A percentile compares a stretch with the other conserved stretches of the same genome.
Conservation (phyloP, 1,140 invertebrate genomes). For the Oedothorax gibbosus region DNA sequence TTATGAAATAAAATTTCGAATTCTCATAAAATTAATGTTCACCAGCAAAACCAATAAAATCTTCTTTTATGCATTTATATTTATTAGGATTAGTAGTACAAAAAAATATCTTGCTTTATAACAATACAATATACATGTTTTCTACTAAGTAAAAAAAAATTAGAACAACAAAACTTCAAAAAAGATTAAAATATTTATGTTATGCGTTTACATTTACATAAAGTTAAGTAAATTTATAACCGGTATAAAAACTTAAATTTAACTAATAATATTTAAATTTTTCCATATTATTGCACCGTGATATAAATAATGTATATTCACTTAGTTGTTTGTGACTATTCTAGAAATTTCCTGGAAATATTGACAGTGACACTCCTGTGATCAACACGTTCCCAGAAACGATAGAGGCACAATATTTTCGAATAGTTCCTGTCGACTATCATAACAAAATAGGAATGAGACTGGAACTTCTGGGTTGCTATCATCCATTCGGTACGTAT, state of each 20-base stretch:
- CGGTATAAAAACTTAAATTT: neutral
- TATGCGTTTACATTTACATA: too few species aligned
- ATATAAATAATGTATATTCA: neutral
- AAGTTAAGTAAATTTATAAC: too few species aligned
- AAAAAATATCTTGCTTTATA: too few species aligned
- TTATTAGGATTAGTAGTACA: too few species aligned
- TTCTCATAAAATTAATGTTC: too few species aligned
- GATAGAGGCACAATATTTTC: slow-evolving; percentile 41
- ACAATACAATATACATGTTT: too few species aligned
- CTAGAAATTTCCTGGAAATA: slow-evolving; percentile 33
- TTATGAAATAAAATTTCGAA: too few species aligned
- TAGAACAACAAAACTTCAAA: too few species aligned
- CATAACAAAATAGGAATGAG: slow-evolving; percentile 52
- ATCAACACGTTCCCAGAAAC: slow-evolving; percentile 15
- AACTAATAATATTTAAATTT: neutral
- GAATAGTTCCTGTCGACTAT: slow-evolving; percentile 62
- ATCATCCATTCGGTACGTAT: slow-evolving; percentile 67
- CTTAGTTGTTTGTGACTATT: neutral
- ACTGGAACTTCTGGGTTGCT: slow-evolving; percentile 58
- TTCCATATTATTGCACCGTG: neutral
- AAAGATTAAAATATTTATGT: too few species aligned
- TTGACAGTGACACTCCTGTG: slow-evolving; percentile 13
- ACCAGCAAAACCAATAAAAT: too few species aligned
- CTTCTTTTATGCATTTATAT: too few species aligned
- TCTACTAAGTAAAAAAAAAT: too few species aligned